Conservation (phyloP, 2,113 vertebrate genomes). For the Lepisosteus oculatus region DNA sequence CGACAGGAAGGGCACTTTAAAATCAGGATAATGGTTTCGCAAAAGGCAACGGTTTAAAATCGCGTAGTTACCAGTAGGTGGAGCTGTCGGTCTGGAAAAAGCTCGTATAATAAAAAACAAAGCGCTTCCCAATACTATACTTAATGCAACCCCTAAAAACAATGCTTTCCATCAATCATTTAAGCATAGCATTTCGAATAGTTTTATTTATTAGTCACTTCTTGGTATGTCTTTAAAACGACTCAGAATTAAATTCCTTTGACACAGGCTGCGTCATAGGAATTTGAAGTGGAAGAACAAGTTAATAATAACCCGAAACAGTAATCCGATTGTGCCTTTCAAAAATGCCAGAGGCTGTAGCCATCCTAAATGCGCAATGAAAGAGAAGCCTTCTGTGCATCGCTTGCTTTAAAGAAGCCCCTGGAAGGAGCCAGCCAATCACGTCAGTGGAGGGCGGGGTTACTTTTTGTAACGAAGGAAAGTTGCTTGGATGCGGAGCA, state of each 20-base stretch:
- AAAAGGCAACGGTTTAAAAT: background rate
- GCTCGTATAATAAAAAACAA: no score
- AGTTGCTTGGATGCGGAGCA: conserved; percentile 48
- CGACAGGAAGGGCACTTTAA: background rate
- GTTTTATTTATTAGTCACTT: no score
- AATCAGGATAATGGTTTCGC: background rate
- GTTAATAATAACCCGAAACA: background rate
- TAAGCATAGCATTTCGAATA: no score
- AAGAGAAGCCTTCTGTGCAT: background rate
- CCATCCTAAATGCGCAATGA: no score
- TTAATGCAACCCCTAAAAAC: background rate
- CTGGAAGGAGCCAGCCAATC: conserved; percentile 45
- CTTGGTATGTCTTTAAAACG: background rate
- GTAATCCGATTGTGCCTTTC: no score
- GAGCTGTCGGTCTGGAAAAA: background rate
- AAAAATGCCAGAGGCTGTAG: no score
- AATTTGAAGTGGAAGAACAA: background rate
- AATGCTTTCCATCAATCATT: no score
- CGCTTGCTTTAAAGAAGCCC: background rate
- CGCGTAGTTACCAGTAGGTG: background rate
- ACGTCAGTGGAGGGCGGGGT: conserved; percentile 40
- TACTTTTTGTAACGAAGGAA: conserved; percentile 32
- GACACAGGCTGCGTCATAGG: no score
- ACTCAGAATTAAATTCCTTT: background rate
- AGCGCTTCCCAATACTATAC: no score